Evolutionary conservation across 1,140 invertebrate genomes (phyloP), one percentile per base, ranked within the genome.

Genomic region (Rhopalosiphum maidis): DNA sequence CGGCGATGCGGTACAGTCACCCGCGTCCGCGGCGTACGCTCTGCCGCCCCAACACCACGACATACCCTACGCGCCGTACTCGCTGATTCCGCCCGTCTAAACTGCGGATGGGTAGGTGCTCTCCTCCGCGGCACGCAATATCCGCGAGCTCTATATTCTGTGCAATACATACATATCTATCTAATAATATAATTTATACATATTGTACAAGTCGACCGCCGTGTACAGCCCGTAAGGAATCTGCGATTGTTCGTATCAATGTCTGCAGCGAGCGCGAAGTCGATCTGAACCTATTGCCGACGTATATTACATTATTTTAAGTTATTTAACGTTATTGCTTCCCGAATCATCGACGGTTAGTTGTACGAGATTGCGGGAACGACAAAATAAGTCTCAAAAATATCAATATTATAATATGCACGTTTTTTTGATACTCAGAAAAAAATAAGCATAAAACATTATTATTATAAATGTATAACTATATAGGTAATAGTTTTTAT

Each of bases 61-160:
- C 23, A 54, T 85, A 5, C 91, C 91, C 22, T 94, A 94, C 68
- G 60, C 48, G 22, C 92, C 94, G 1, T 94, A 94, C 51, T 93
- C 94, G 37, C 41, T 94, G 25, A 94, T 94, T 43, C 94, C 94
- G 11, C 68, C 94, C 35, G 91, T 93, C 37, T 93, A 92, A 25
- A n/a, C 3, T 83, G 21, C 0, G 15, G n/a, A 18, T 18, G 48
- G 1, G 15, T 51, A 51, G 18, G 48, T 3, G 18, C 18, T 18
- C 1, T 21, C 48, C 48, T 23, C 18, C 54, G 54, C 54, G 23
- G 54, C 55, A 11, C 22, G 55, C 23, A 30, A 68, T 68, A 15
- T 15, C 5, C 30, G 30, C 15, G n/a, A 68, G 30, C 30, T 68
- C 15, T 1, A 51, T 51, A 51, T 51, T 51, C 48, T 18, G 60